Evolutionary conservation across 2,888 invertebrate genomes (phyloP), one percentile per base, ranked within the genome.

Genomic region (Drosophila paracracens): DNA sequence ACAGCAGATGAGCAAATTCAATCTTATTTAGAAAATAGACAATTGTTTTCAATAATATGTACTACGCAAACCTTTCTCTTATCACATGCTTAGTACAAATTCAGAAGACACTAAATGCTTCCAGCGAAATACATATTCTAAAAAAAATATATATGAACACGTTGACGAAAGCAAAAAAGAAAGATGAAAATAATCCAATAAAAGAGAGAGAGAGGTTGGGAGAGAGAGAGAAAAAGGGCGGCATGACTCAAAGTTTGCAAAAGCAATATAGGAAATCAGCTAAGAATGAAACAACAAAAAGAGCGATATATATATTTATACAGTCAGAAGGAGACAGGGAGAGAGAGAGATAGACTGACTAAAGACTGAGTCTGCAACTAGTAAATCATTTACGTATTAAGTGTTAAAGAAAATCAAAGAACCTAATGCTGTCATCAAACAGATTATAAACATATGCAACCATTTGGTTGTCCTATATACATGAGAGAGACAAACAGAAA

Each of bases 331-430:
- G 16, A 25, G 46, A 8, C 16, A 2, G 46, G 13, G 13, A 4
- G 16, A 46, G 46, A 16, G 21, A 8, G 46, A 25, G 33, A 33
- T 33, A 11, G 33, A 11, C 33, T 33, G 33, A 11, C 33, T 33
- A 33, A 16, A 46, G 16, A 8, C 46, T 16, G 10, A 18, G 29
- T 51, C 27, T 51, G 6, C 18, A 6, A n/a, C 13, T n/a, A 29
- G 51, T 51, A 29, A 51, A 51, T 29, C 51, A 51, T 51, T 51
- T 51, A 31, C 27, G 18, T n/a, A n/a, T 51, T 29, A 29, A 29
- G 29, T 51, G 18, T n/a, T 11, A 31, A 51, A 11, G 18, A 51
- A 51, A 29, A 51, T 33, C 52, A 52, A 16, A 7, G 52, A 52
- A 7, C 8, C 2, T 29, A 52, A 52, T 31, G 51, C 31, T 51